A percentile compares a stretch with the other conserved stretches of the same genome.
These are phyloP conservation scores for Pachydiplax longipennis DNA, from an alignment of 2,888 invertebrate species.

Conservation along the genomic window DNA sequence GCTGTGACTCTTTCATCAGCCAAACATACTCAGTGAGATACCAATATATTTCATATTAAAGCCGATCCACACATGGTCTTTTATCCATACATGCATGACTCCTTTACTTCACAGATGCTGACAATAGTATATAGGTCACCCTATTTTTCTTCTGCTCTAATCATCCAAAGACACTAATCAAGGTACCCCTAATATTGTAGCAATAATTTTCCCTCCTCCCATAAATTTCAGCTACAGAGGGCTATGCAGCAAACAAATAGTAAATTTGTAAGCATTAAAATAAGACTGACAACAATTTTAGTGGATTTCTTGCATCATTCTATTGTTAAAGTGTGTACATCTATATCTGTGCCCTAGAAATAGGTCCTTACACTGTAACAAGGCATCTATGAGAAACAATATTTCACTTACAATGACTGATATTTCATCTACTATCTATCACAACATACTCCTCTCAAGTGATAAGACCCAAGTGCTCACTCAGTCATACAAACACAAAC, in stretches of 20 bases:
- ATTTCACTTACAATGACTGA: slow-evolving; percentile 50
- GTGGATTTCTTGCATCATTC: slow-evolving; percentile 45
- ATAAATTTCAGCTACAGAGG: slow-evolving; percentile 45
- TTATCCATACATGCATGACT: slow-evolving; percentile 17
- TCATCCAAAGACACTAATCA: slow-evolving; percentile 29
- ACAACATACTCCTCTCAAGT: slow-evolving; percentile 50
- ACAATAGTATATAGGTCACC: slow-evolving; percentile 22
- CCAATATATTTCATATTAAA: slow-evolving; percentile 30
- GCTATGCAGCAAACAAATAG: slow-evolving; percentile 47
- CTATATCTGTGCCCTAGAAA: slow-evolving; percentile 50
- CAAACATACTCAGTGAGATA: slow-evolving; percentile 43
- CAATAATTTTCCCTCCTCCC: slow-evolving; percentile 38
- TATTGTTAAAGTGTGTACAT: slow-evolving; percentile 48
- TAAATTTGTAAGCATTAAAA: slow-evolving; percentile 47
- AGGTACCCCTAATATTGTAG: slow-evolving; percentile 34
- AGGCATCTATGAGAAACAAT: slow-evolving; percentile 50
- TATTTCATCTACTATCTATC: slow-evolving; percentile 50
- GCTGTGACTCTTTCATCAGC: slow-evolving; percentile 43
- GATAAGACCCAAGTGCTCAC: slow-evolving; percentile 21
- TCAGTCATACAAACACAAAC: slow-evolving; percentile 44
- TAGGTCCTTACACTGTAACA: slow-evolving; percentile 50
- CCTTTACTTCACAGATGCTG: slow-evolving; percentile 1
- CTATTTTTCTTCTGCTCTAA: slow-evolving; percentile 31
- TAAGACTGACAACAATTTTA: slow-evolving; percentile 48
- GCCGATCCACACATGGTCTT: slow-evolving; percentile 12